A percentile compares a stretch with the other conserved stretches of the same genome.
Conservation (phyloP, 2,113 vertebrate species). For the Melospiza melodia region DNA sequence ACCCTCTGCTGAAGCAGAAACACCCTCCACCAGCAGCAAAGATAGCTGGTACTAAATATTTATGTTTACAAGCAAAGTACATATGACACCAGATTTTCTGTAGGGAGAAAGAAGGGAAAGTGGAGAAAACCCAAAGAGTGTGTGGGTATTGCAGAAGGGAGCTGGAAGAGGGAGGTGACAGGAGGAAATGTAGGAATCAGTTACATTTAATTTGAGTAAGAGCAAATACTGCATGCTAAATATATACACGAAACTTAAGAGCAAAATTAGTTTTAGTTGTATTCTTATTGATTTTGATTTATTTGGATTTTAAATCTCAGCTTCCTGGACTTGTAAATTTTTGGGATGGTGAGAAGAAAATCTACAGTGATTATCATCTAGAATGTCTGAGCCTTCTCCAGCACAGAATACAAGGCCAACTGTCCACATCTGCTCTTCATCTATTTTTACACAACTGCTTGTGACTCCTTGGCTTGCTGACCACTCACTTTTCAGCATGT, state of each 20-base stretch:
- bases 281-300: neutral
- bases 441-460: neutral
- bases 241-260: neutral
- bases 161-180: neutral
- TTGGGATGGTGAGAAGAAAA: neutral
- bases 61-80: neutral
- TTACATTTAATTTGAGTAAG: neutral
- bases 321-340: neutral
- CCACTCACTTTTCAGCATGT: neutral
- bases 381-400: neutral
- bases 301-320: neutral
- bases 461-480: neutral
- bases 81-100: neutral
- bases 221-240: neutral
- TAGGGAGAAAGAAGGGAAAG: neutral
- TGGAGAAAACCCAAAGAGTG: neutral
- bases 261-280: neutral
- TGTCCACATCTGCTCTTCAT: neutral
- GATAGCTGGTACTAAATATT: neutral
- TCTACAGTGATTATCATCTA: neutral
- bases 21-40: neutral
- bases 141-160: neutral
- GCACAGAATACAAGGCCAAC: neutral
- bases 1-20: neutral
- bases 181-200: fast-evolving